Evolutionary conservation across 2,888 invertebrate genomes (phyloP).

Genomic region (Dolichomitus sp.): DNA sequence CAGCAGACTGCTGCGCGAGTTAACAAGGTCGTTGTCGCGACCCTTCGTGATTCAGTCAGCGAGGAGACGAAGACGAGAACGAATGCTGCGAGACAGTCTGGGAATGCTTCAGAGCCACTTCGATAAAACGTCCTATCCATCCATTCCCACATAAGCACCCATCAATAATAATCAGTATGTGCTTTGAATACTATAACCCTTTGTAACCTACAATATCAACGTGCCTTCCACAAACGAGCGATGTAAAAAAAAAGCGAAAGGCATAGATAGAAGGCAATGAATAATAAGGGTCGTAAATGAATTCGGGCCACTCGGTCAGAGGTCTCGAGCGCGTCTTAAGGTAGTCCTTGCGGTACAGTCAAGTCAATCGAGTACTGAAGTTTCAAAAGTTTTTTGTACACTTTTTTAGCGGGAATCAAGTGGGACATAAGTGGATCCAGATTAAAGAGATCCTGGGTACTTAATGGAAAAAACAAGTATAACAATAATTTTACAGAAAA

Average conservation of each 20-base stretch:
- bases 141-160: not conserved
- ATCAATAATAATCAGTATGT: constrained; percentile 33
- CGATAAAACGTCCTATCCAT: constrained; percentile 14
- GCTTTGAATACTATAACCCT: constrained; percentile 21
- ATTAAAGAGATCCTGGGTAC: too few relatives aligned
- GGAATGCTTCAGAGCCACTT: constrained; percentile 25
- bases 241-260: not conserved
- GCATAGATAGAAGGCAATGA: constrained; percentile 21
- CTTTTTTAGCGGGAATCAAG: too few relatives aligned
- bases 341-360: not conserved
- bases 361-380: too few relatives aligned
- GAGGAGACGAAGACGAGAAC: constrained; percentile 20
- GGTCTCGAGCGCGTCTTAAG: constrained; percentile 27
- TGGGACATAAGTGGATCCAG: too few relatives aligned
- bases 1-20: constrained; percentile 47
- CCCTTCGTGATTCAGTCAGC: constrained; percentile 66
- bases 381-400: too few relatives aligned
- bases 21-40: constrained; percentile 76
- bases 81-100: constrained; percentile 37
- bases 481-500: too few relatives aligned
- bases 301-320: constrained; percentile 51
- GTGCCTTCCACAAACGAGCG: constrained; percentile 9
- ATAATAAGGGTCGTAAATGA: constrained; percentile 40
- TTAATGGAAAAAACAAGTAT: too few relatives aligned
- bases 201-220: constrained; percentile 9